Evolutionary conservation across 1,140 invertebrate species (phyloP), one percentile per base, ranked within the genome.

Genomic region (Episyrphus balteatus): DNA sequence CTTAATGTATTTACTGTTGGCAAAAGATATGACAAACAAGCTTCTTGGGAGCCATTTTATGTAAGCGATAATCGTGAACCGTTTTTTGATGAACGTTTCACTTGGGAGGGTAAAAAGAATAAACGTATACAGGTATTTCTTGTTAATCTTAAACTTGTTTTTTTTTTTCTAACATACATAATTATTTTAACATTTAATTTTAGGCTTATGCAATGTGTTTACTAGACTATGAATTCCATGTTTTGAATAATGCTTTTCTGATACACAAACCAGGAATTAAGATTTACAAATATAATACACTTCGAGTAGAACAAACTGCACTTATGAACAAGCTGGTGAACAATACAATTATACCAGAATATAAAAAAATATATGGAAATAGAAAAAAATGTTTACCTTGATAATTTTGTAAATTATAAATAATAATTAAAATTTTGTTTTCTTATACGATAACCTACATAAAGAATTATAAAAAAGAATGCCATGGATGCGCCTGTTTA

Each of bases 11-110:
- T 92, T 62, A 81, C 86, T 53, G 75, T 83, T 3, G 83, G 84
- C 0, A 86, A 89, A 55, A 70, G 89, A 17, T 78, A 73, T 13
- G 81, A 83, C 6, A 75, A 75, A 39, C 84, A 80, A 56, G 70
- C 80, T 6, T 80, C 83, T 56, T 93, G 90, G 90, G 89, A 92
- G 62, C 89, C 89, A 1, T 88, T 91, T 58, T 90, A 84, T 57
- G 87, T 91, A 41, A 87, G 87, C 19, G 88, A 86, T 1, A 83
- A 89, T 62, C 70, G 75, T 13, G 90, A 93, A 53, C 90, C 91
- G 0, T 69, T 87, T 30, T 94, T 92, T 59, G 90, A 93, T 56
- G 83, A 90, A 63, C 74, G 87, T 52, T 77, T 90, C 26, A 86
- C 82, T 54, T 91, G 87, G 87, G 86, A 91, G 59, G 87, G 87